phyloP scores from a whole-genome alignment of 2,113 vertebrate species.

The Grallaria varia region DNA sequence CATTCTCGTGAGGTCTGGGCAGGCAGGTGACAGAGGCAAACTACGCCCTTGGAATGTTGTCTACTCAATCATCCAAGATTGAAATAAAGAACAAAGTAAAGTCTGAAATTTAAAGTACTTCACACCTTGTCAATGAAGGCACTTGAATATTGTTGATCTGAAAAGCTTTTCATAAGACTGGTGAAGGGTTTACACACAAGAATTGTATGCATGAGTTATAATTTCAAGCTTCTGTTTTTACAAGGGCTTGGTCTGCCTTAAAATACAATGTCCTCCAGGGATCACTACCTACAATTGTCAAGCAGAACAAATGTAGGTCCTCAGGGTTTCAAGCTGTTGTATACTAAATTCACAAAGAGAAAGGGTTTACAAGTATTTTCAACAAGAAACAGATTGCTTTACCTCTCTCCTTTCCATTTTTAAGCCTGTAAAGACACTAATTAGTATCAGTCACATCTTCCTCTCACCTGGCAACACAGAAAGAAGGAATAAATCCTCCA shows the following conservation, averaged over 20 bases:
- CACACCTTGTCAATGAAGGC: not conserved
- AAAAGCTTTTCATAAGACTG: not conserved
- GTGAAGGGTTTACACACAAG: not conserved
- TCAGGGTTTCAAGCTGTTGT: not conserved
- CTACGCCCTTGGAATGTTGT: not conserved
- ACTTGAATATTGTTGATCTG: not conserved
- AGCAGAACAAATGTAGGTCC: not conserved
- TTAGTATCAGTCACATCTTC: not conserved
- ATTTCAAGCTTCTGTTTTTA: not conserved
- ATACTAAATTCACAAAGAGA: not conserved
- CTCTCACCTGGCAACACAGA: not conserved
- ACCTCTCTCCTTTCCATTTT: not conserved
- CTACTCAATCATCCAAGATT: not conserved
- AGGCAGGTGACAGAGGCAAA: not conserved
- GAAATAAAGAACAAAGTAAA: not conserved
- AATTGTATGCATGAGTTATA: not conserved
- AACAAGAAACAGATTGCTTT: not conserved
- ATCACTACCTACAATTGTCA: not conserved
- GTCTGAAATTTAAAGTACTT: not conserved
- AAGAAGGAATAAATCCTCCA: not conserved
- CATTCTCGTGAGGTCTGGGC: not conserved
- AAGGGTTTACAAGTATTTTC: not conserved
- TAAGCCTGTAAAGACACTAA: not conserved
- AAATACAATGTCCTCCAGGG: not conserved
- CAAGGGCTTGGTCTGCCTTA: not conserved